phyloP scores from a whole-genome alignment of 2,888 invertebrate genomes.

The Diadegma fenestrale region DNA sequence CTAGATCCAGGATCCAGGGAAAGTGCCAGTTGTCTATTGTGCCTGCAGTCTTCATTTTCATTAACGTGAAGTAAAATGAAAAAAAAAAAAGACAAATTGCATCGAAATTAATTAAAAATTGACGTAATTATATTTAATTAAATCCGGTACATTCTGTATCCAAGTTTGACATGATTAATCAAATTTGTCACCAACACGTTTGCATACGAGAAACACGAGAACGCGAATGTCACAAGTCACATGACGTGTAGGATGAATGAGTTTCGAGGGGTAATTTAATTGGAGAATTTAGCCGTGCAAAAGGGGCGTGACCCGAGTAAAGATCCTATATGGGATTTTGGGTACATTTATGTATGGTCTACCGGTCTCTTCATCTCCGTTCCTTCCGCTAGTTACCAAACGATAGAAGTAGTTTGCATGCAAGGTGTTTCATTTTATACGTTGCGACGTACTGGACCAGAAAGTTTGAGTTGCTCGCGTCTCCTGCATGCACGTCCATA shows the following conservation, averaged over 20 bases:
- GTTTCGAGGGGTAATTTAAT: conserved; percentile 41
- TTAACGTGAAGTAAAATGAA: not conserved
- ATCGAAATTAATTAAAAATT: not conserved
- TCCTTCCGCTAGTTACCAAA: conserved; percentile 62
- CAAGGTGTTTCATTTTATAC: conserved; percentile 61
- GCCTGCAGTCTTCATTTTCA: conserved; percentile 24
- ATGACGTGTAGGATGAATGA: conserved; percentile 21
- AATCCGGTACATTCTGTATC: not conserved
- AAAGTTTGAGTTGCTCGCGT: conserved; percentile 13
- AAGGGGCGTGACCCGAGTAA: conserved; percentile 12
- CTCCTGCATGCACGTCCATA: not conserved
- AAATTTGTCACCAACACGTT: conserved; percentile 16
- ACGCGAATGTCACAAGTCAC: conserved; percentile 13
- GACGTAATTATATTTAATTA: not conserved
- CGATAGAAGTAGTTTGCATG: conserved; percentile 59
- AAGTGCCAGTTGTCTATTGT: conserved; percentile 17
- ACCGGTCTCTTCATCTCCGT: conserved; percentile 45
- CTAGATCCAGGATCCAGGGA: conserved; percentile 47
- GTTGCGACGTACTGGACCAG: conserved; percentile 15
- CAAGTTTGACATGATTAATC: not conserved
- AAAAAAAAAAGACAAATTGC: not conserved
- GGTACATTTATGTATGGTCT: conserved; percentile 30
- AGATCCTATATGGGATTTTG: conserved; percentile 44
- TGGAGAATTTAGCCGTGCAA: conserved; percentile 22
- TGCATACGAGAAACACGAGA: conserved; percentile 2